Evolutionary conservation across 2,888 invertebrate genomes (phyloP).

Genomic region (Parasteatoda lunata): DNA sequence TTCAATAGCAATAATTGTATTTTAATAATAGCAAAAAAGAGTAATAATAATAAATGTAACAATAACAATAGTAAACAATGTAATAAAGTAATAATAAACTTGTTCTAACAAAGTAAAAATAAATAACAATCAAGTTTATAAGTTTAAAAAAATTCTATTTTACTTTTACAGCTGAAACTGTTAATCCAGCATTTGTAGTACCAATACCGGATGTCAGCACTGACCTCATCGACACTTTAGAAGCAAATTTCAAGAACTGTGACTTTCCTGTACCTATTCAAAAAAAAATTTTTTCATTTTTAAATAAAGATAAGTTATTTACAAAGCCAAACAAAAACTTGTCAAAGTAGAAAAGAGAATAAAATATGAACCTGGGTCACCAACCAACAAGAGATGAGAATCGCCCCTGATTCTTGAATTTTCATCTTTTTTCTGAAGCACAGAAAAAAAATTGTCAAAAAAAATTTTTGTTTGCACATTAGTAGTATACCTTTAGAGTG

Average conservation of each 20-base stretch:
- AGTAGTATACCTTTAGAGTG: too few species aligned
- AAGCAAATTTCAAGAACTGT: conserved; percentile 84
- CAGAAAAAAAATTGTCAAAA: too few species aligned
- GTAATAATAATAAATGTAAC: not conserved
- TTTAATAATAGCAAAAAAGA: not conserved
- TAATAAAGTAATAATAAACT: too few species aligned
- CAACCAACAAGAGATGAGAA: conserved; percentile 88
- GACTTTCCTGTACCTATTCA: conserved; percentile 88
- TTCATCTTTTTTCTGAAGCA: conserved; percentile 74
- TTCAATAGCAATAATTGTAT: too few species aligned
- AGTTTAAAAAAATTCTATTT: conserved; percentile 36
- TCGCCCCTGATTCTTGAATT: conserved; percentile 82
- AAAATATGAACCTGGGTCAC: conserved; percentile 79
- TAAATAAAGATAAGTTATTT: not conserved
- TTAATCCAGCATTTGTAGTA: conserved; percentile 89
- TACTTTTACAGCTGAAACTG: conserved; percentile 89
- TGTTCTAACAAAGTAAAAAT: too few species aligned
- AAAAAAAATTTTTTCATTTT: not conserved
- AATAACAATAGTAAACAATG: not conserved
- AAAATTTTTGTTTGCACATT: too few species aligned
- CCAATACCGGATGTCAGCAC: conserved; percentile 91
- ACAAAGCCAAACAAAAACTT: not conserved
- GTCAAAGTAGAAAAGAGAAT: not conserved
- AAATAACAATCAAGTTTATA: too few species aligned
- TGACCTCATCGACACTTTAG: conserved; percentile 82